Conservation (phyloP, 2,797 vertebrate genomes). For the Sebastolobus altivelis region DNA sequence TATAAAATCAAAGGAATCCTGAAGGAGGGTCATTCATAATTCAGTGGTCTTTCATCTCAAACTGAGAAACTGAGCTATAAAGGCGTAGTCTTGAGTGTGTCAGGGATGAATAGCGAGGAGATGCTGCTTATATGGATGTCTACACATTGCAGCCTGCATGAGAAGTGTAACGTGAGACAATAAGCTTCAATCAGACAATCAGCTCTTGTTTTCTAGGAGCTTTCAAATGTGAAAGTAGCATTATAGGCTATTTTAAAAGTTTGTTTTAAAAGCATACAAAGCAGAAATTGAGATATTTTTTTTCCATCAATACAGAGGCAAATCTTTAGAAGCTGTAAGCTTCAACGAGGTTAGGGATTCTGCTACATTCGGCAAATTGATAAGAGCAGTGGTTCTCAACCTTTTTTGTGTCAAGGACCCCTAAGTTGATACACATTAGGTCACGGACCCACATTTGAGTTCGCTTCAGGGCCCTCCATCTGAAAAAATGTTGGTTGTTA, state of each 20-base stretch:
- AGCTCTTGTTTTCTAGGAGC: neutral
- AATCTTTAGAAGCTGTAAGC: neutral
- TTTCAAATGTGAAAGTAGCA: constrained; percentile 9
- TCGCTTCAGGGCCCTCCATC: too few species aligned
- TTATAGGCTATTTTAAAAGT: constrained; percentile 8
- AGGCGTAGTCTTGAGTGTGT: constrained; percentile 10
- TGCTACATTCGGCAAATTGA: too few species aligned
- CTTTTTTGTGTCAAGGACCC: too few species aligned
- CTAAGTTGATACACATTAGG: too few species aligned
- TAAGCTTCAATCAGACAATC: constrained; percentile 2
- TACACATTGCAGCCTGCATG: neutral
- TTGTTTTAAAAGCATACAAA: constrained; percentile 8
- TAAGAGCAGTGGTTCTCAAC: too few species aligned
- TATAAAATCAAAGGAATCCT: constrained; percentile 43
- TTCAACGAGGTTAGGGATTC: neutral
- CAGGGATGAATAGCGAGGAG: neutral
- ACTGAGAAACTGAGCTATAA: neutral
- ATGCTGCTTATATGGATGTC: constrained; percentile 14
- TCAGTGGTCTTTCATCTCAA: constrained; percentile 48
- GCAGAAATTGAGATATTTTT: neutral
- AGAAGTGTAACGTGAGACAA: constrained; percentile 5
- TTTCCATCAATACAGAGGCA: neutral
- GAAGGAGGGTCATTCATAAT: constrained; percentile 57
- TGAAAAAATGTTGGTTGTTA: too few species aligned
- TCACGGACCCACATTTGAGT: too few species aligned